Percentiles rank a stretch among this genome's conserved stretches.
Conservation (phyloP, 2,888 invertebrate species). For the Leptarthrus brevirostris region DNA sequence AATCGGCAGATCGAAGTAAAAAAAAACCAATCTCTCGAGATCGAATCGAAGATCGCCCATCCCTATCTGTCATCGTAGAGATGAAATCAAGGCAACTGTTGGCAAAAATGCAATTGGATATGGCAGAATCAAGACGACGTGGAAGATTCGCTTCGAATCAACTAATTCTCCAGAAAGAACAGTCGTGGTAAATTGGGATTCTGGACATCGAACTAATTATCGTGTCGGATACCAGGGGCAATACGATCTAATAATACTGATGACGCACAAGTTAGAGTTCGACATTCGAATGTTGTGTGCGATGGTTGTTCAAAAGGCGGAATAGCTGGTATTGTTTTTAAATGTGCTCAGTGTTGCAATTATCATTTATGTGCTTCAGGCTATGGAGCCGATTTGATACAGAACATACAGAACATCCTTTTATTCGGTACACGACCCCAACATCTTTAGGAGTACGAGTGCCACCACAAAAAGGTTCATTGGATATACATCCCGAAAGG, state of each 20-base stretch:
- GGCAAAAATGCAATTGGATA: too few species aligned
- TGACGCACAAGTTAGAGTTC: constrained; percentile 85
- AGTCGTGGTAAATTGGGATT: constrained; percentile 90
- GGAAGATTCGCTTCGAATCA: constrained; percentile 75
- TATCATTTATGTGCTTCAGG: constrained; percentile 88
- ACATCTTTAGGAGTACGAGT: constrained; percentile 78
- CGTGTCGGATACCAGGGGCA: constrained; percentile 86
- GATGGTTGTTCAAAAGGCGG: constrained; percentile 84
- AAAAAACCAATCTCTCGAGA: too few species aligned
- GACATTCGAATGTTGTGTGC: constrained; percentile 85
- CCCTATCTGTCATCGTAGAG: too few species aligned
- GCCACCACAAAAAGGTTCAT: constrained; percentile 73
- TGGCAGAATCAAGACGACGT: constrained; percentile 87
- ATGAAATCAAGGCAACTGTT: too few species aligned
- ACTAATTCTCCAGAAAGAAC: constrained; percentile 85
- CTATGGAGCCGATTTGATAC: constrained; percentile 85
- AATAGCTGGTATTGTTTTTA: constrained; percentile 85
- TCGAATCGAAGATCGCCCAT: too few species aligned
- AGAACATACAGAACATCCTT: constrained; percentile 81
- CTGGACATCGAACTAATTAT: constrained; percentile 79
- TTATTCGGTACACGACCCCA: constrained; percentile 80
- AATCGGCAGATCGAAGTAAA: too few species aligned
- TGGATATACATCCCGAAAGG: constrained; percentile 78
- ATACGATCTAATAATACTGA: constrained; percentile 84
- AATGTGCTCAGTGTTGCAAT: constrained; percentile 82